These are phyloP conservation scores for Allacma fusca DNA, from an alignment of 2,888 invertebrate genomes.

Conservation along the genomic window DNA sequence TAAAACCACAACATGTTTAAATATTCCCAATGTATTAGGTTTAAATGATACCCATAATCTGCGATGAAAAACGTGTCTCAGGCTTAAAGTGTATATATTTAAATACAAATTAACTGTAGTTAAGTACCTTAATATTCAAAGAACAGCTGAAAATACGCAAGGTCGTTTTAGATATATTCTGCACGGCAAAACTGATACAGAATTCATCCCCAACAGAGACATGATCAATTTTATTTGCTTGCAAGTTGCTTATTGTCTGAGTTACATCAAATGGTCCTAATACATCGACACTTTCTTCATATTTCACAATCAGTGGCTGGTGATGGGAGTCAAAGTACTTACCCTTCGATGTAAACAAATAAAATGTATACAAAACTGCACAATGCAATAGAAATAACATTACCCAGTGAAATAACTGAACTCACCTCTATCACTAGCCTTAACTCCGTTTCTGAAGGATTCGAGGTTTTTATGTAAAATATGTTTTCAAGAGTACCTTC, in stretches of 20 bases:
- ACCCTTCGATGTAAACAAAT: constrained; percentile 35
- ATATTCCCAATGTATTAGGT: too few species aligned
- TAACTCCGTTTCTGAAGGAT: constrained; percentile 47
- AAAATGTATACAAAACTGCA: background rate
- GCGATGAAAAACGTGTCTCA: too few species aligned
- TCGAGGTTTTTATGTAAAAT: constrained; percentile 45
- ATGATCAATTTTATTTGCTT: constrained; percentile 43
- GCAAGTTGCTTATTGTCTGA: constrained; percentile 44
- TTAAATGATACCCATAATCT: too few species aligned
- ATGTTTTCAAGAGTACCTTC: constrained; percentile 38
- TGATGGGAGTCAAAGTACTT: constrained; percentile 52
- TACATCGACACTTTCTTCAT: constrained; percentile 51
- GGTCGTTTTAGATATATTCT: constrained; percentile 48
- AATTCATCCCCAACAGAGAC: constrained; percentile 50
- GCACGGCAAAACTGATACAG: constrained; percentile 43
- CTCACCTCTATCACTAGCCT: constrained; percentile 50
- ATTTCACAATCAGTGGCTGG: constrained; percentile 50
- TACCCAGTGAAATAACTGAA: background rate
- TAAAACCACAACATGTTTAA: background rate
- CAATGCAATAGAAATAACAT: background rate
- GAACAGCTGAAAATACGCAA: background rate
- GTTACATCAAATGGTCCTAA: constrained; percentile 49
- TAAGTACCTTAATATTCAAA: constrained; percentile 35
- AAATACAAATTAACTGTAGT: constrained; percentile 1
- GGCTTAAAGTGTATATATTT: too few species aligned